phyloP scores from a whole-genome alignment of 2,113 vertebrate species.

The Accipiter cooperii region DNA sequence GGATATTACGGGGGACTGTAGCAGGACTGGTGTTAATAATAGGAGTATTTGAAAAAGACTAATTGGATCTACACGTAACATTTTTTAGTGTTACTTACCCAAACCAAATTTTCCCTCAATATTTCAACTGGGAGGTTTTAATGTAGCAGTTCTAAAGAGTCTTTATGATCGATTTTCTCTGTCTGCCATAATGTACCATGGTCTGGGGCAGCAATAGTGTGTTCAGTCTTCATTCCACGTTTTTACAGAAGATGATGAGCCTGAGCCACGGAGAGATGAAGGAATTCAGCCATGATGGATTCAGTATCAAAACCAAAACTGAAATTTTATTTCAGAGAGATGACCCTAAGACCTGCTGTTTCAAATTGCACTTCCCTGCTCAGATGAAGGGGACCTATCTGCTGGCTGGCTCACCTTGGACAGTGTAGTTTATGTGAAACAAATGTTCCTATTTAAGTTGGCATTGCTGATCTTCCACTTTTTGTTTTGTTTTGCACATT shows the following conservation, averaged over 20 bases:
- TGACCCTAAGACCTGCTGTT: background rate
- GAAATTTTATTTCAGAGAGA: background rate
- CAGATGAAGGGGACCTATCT: background rate
- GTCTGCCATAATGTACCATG: background rate
- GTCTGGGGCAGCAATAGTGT: background rate
- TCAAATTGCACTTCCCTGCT: background rate
- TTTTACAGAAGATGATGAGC: background rate
- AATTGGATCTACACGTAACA: fast-evolving
- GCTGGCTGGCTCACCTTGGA: background rate
- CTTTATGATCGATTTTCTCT: background rate
- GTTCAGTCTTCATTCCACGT: background rate
- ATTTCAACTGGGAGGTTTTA: background rate
- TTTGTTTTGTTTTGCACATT: background rate
- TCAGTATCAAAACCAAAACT: background rate
- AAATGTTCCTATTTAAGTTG: background rate
- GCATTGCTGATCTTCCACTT: background rate
- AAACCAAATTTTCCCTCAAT: background rate
- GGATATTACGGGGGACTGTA: background rate
- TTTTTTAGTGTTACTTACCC: background rate
- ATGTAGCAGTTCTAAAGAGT: background rate
- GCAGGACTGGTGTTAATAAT: background rate
- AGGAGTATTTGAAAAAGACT: background rate
- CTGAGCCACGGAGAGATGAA: background rate
- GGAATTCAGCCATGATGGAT: background rate
- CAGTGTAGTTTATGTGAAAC: background rate